Conservation (phyloP, 2,113 vertebrate species). For the Mionectes macconnelli region DNA sequence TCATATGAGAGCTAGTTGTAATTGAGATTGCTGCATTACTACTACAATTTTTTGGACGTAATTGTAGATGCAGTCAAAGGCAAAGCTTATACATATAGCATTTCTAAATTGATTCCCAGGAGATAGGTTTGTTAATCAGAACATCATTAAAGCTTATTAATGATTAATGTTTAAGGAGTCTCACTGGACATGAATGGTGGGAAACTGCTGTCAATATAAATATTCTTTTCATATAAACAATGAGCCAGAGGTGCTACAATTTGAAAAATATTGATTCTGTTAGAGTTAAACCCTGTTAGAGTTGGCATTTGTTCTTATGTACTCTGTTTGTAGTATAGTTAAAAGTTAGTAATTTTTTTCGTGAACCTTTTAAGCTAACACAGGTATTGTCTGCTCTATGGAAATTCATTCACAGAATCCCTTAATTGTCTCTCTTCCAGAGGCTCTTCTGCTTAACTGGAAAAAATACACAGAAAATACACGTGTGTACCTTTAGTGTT, state of each 20-base stretch:
- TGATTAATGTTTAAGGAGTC: not conserved
- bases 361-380: not conserved
- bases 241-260: not conserved
- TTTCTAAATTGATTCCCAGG: not conserved
- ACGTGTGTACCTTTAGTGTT: rapidly evolving
- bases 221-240: not conserved
- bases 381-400: not conserved
- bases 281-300: not conserved
- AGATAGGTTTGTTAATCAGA: not conserved
- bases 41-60: not conserved
- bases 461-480: not conserved
- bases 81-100: not conserved
- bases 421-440: not conserved
- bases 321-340: not conserved
- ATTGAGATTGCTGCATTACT: not conserved
- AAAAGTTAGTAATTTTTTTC: not conserved
- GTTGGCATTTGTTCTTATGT: not conserved
- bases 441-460: not conserved
- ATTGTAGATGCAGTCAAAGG: not conserved
- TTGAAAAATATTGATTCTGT: not conserved
- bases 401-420: not conserved
- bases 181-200: not conserved
- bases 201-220: not conserved
- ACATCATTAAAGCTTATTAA: not conserved
- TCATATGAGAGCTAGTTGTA: not conserved